phyloP scores from a whole-genome alignment of 2,797 vertebrate species.

The Schizopygopsis pylzovi region DNA sequence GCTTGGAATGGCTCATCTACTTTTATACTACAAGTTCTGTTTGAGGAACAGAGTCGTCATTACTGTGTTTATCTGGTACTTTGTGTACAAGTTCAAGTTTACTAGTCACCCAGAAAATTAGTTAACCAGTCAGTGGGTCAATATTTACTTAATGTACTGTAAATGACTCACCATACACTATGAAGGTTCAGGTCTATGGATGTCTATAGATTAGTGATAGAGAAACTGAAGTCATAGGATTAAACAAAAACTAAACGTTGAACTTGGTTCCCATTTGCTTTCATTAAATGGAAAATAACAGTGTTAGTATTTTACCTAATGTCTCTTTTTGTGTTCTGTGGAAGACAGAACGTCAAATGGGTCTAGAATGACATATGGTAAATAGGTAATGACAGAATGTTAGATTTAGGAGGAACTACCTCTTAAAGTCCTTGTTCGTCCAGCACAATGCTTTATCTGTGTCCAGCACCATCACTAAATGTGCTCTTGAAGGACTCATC shows the following conservation, averaged over 20 bases:
- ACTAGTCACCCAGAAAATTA: neutral
- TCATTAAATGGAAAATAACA: neutral
- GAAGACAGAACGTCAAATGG: neutral
- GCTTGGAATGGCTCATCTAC: neutral
- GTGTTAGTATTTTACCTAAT: neutral
- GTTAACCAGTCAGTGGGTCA: neutral
- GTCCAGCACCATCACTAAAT: constrained; percentile 15
- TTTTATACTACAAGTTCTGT: neutral
- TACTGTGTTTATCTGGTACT: constrained; percentile 3
- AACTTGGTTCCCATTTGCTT: neutral
- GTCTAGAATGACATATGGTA: neutral
- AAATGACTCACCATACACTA: neutral
- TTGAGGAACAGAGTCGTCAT: neutral
- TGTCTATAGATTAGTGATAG: neutral
- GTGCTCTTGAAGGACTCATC: neutral
- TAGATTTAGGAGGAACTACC: neutral
- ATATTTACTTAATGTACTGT: neutral
- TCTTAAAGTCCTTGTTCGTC: neutral
- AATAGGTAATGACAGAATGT: neutral
- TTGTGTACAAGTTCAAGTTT: neutral
- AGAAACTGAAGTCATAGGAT: neutral
- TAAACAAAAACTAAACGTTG: neutral
- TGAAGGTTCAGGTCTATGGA: neutral
- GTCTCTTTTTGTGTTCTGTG: constrained; percentile 5
- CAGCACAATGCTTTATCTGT: constrained; percentile 17